Base-by-base conservation (phyloP, 2,888 invertebrate species). In the Chaetogeoica ovagalla region DNA sequence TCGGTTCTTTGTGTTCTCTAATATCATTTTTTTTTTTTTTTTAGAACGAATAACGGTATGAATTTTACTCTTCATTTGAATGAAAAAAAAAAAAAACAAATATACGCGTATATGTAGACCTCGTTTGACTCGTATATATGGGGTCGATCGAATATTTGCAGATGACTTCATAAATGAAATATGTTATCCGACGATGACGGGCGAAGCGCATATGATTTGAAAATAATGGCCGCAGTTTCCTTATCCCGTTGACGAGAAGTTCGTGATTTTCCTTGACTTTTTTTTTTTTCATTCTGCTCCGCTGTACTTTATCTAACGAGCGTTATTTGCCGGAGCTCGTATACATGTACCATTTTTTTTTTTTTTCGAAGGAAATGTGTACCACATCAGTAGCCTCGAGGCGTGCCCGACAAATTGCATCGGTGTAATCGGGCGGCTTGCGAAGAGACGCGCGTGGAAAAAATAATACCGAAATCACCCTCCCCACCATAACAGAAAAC, bases 151-250 rank as follows among this genome's bases (percentile, higher is more conserved):
- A 74, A 55, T 74, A 74, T 74, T 63, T 74, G 74, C 65, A 55
- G 65, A 74, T 74, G 52, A 55, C 63, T 74, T 74, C 62, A 74
- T 74, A 75, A 75, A 75, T 66, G 75, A 66, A 75, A 75, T 65
- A 75, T 75, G 66, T 66, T 37, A 75, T 75, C 57, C 63, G 57
- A 66, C 23, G 57, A 75, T 30, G 75, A 75, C 66, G 66, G 65
- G 23, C 19, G 66, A 66, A 75, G 57, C 66, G 57, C 66, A 66
- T 75, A 75, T 75, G 75, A 75, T 75, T 75, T 23, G 75, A 75
- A 75, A 66, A 75, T 75, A 75, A 75, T 75, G 57, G 66, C 55
- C 39, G 57, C 43, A 39, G 43, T 75, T 66, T 75, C 75, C 57
- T 75, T 66, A 57, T 66, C 75, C 75, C 23, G 66, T 75, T 43